Evolutionary conservation across 2,113 vertebrate species (phyloP), one percentile per base, ranked within the genome.

Genomic region (Xenopus borealis): DNA sequence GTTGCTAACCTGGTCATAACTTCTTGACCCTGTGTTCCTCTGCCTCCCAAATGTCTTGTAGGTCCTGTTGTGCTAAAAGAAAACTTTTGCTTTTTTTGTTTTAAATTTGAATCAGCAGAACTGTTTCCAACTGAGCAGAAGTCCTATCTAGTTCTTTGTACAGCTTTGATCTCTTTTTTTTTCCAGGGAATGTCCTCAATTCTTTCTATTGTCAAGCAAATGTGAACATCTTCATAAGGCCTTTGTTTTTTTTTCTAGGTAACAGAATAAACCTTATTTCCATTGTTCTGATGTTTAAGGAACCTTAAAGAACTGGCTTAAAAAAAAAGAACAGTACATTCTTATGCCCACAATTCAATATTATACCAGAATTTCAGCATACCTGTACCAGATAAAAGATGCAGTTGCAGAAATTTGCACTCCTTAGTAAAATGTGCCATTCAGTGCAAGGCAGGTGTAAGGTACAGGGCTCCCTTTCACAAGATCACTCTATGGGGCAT

Each of bases 11-110:
- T 90, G 88, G 84, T 93, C 92, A 92, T 90, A 82, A 81, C 78
- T 90, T 88, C 93, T 90, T 92, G 95, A 96, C 94, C 96, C 89
- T 89, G 80, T 44, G 18, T 79, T 87, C 87, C 81, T 18, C 0
- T 72, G 80, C 79, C 66, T 88, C 84, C 80, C 80, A 14, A 79
- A 81, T 74, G 83, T 75, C 78, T 69, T 33, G 75, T 82, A 82
- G 85, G 79, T 79, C 69, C 62, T 30, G 23, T n/a, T 67, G 62
- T 57, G 53, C 46, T 62, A 76, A 79, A 69, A 80, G 62, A n/a
- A 80, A 82, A 81, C 77, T 82, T 83, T 85, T 81, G 79, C 80
- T 84, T 88, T 85, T 67, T 16, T 76, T 72, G 78, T 79, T 70
- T 78, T 76, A 69, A 44, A 81, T 81, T 85, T 79, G 66, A 69